Conservation (phyloP, 2,113 vertebrate genomes). For the Ptyas mucosa region DNA sequence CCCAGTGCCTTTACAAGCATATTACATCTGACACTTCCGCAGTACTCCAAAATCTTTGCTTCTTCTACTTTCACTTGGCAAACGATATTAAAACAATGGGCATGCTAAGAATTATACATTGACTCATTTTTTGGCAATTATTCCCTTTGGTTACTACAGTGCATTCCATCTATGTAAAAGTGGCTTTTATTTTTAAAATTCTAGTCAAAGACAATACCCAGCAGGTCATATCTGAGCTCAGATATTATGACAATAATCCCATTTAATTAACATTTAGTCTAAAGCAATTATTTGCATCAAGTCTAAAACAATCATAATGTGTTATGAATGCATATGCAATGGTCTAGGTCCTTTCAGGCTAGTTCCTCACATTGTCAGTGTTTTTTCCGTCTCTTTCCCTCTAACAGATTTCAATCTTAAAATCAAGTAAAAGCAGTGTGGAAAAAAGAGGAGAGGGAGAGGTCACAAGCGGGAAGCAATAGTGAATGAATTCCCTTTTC, state of each 20-base stretch:
- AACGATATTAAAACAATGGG: not conserved
- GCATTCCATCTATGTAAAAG: not conserved
- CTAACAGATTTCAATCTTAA: not conserved
- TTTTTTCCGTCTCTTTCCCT: not conserved
- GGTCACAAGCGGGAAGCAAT: not conserved
- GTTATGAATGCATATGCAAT: not conserved
- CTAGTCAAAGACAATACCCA: not conserved
- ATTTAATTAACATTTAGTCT: not conserved
- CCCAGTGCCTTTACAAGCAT: not conserved
- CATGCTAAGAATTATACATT: not conserved
- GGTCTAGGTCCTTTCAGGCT: not conserved
- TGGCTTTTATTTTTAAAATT: not conserved
- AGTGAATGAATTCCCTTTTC: not conserved
- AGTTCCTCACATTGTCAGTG: not conserved
- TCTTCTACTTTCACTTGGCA: not conserved
- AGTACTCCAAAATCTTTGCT: not conserved
- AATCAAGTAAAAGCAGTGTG: not conserved
- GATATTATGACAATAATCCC: not conserved
- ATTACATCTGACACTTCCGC: not conserved
- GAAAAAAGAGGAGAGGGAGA: not conserved
- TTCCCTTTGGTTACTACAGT: not conserved
- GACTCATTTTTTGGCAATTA: accelerated
- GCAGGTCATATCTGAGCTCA: not conserved
- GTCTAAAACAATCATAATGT: not conserved
- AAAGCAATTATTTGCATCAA: not conserved